Evolutionary conservation across 1,140 invertebrate species (phyloP), one percentile per base, ranked within the genome.

Genomic region (Eriocheir sinensis): DNA sequence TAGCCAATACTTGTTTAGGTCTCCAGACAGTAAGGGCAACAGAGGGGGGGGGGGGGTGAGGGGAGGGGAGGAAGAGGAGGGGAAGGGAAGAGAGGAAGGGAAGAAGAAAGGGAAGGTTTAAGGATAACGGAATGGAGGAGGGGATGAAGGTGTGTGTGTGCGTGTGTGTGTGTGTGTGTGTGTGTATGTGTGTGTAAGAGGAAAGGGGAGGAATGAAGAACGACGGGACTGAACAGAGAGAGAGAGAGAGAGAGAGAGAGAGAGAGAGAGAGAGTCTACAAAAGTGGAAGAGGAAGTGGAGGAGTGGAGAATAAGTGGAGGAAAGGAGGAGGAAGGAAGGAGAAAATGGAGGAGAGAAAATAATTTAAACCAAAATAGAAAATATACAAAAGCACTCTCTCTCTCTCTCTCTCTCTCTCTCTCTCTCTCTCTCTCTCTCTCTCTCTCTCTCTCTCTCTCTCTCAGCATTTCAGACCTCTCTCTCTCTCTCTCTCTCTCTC

Each of bases 221-320:
- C 27, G 60, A 72, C 21, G n/a, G 60, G n/a, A n/a, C 2, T 8
- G 21, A 1, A 72, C 0, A 21, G 0, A 1, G 21, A 21, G 60
- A n/a, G 27, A n/a, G 9, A 72, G 60, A 72, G 9, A 72, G 60
- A n/a, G 9, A 72, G 60, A n/a, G 60, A 72, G 8, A 72, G 60
- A n/a, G 60, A 72, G 60, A 72, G 60, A 72, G 60, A 72, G 60
- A 72, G 60, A 72, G 60, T n/a, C n/a, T n/a, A n/a, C n/a, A n/a
- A 1, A n/a, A 21, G 60, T 2, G 27, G 8, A 1, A 72, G 60
- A 72, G 9, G n/a, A n/a, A n/a, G 9, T n/a, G 60, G 8, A n/a
- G n/a, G 8, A 72, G 60, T 2, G 60, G 60, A 72, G 60, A 72
- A n/a, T n/a, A n/a, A 72, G 60, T n/a, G 60, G 60, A n/a, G 9